These are phyloP conservation scores for Formicarius rufipectus DNA, from an alignment of 2,113 vertebrate genomes.

Conservation along the genomic window DNA sequence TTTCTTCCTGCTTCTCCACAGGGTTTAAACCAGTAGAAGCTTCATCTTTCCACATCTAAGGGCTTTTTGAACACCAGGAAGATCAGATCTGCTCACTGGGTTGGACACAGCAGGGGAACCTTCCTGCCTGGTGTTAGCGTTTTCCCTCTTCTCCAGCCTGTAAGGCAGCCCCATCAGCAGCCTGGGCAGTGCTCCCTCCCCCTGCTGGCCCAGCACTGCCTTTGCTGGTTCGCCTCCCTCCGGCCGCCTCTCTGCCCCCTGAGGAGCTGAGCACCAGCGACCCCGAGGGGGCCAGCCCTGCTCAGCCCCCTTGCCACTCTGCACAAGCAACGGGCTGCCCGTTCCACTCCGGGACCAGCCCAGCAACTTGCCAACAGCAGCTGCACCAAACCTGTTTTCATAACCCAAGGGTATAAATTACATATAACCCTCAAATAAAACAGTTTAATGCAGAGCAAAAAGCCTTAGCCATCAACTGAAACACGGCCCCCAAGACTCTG, in stretches of 20 bases:
- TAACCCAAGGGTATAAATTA: not conserved
- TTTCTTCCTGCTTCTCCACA: slow-evolving; percentile 15
- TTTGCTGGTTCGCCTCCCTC: not conserved
- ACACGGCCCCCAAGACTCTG: not conserved
- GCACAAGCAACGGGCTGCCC: rapidly evolving
- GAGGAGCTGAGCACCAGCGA: not conserved
- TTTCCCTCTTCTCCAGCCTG: not conserved
- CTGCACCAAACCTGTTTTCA: not conserved
- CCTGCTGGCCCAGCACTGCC: not conserved
- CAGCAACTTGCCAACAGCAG: not conserved
- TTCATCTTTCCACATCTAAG: not conserved
- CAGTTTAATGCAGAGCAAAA: not conserved
- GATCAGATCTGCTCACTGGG: slow-evolving; percentile 24
- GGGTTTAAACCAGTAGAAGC: slow-evolving; percentile 33
- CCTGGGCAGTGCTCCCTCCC: not conserved
- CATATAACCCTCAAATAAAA: slow-evolving; percentile 18
- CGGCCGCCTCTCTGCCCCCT: not conserved
- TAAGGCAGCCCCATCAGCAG: not conserved
- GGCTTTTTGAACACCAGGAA: slow-evolving; percentile 44
- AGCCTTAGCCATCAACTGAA: not conserved
- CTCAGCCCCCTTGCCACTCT: not conserved
- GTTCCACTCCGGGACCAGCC: not conserved
- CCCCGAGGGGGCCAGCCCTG: not conserved
- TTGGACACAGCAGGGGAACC: not conserved
- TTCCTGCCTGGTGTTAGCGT: not conserved